Evolutionary conservation across 2,113 vertebrate species (phyloP).

Genomic region (Trogon melanurus): DNA sequence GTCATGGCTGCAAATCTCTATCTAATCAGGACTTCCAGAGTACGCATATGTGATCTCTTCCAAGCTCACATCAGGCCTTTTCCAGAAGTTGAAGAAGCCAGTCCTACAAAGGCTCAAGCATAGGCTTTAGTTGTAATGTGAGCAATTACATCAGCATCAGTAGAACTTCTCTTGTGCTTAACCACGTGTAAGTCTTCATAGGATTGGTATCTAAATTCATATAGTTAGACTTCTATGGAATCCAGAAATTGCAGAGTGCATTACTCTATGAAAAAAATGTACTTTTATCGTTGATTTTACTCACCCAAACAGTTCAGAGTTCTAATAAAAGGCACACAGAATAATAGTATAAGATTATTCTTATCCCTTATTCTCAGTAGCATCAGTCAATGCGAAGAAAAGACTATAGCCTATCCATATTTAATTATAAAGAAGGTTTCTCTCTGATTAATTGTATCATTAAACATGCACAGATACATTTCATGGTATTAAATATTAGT

Average conservation of each 20-base stretch:
- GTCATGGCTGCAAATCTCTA: not conserved
- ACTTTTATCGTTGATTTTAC: not conserved
- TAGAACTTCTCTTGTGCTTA: not conserved
- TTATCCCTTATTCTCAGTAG: constrained; percentile 68
- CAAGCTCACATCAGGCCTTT: not conserved
- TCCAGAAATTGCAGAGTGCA: constrained; percentile 3
- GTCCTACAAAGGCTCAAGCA: not conserved
- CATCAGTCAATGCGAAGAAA: constrained; percentile 69
- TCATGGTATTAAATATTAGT: constrained; percentile 73
- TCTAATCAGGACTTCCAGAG: not conserved
- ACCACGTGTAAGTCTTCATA: not conserved
- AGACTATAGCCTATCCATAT: constrained; percentile 72
- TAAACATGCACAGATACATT: constrained; percentile 75
- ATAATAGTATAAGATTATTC: constrained; percentile 59
- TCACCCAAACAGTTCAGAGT: constrained; percentile 53
- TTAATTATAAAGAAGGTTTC: constrained; percentile 76
- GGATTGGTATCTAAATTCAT: constrained; percentile 37
- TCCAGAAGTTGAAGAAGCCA: not conserved
- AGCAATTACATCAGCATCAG: not conserved
- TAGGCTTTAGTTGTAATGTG: not conserved
- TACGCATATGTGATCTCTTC: not conserved
- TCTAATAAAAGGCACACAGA: constrained; percentile 66
- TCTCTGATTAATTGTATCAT: constrained; percentile 75
- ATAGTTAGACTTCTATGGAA: constrained; percentile 46
- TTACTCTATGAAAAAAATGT: not conserved